These are phyloP conservation scores for Galeruca laticollis DNA, from an alignment of 2,888 invertebrate genomes.

Conservation along the genomic window DNA sequence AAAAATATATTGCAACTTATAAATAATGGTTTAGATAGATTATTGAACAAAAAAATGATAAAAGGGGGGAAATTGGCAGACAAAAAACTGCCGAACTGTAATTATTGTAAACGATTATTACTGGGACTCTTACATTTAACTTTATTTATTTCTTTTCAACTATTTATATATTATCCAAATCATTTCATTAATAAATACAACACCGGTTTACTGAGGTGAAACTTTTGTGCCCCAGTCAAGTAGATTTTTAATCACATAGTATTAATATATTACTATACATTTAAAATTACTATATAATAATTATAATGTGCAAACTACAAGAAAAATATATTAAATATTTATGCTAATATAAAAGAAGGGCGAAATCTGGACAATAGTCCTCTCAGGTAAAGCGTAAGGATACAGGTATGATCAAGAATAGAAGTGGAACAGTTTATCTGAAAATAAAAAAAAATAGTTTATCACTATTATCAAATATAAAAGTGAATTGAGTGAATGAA, in stretches of 20 bases:
- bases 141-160: slow-evolving; percentile 23
- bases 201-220: slow-evolving; percentile 53
- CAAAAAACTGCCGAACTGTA: slow-evolving; percentile 46
- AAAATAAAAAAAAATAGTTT: slow-evolving; percentile 46
- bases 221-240: slow-evolving; percentile 57
- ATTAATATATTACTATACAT: slow-evolving; percentile 59
- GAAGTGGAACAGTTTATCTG: slow-evolving; percentile 59
- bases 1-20: slow-evolving; percentile 57
- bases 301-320: slow-evolving; percentile 61
- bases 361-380: slow-evolving; percentile 54
- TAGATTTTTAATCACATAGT: slow-evolving; percentile 54
- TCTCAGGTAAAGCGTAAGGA: slow-evolving; percentile 61
- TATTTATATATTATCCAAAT: slow-evolving; percentile 36
- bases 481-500: too few species aligned
- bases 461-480: neutral
- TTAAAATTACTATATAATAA: slow-evolving; percentile 57
- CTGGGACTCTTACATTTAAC: slow-evolving; percentile 22
- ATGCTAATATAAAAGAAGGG: slow-evolving; percentile 57
- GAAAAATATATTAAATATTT: slow-evolving; percentile 58
- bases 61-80: slow-evolving; percentile 48
- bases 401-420: slow-evolving; percentile 52
- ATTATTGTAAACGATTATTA: slow-evolving; percentile 40
- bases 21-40: slow-evolving; percentile 44
- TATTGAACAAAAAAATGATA: slow-evolving; percentile 45
- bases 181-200: slow-evolving; percentile 50